Percentiles rank a stretch among this genome's conserved stretches.
Conservation (phyloP, 2,113 vertebrate genomes). For the Ranitomeya variabilis region DNA sequence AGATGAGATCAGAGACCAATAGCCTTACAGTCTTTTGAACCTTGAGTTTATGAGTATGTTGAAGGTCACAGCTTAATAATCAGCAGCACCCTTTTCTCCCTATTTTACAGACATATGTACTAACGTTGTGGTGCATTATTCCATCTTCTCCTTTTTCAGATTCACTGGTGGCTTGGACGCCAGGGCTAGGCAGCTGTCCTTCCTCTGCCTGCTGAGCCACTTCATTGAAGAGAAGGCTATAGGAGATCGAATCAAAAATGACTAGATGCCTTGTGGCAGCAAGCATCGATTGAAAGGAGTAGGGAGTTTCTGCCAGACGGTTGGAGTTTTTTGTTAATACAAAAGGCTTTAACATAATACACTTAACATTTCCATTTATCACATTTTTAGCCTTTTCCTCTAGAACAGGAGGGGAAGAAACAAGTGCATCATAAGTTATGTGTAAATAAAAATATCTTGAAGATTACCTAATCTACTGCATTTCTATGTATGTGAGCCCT, state of each 20-base stretch:
- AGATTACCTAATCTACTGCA: slow-evolving; percentile 35
- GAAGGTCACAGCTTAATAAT: slow-evolving; percentile 66
- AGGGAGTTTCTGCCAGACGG: slow-evolving; percentile 81
- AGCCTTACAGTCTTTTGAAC: slow-evolving; percentile 72
- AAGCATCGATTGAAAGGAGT: slow-evolving; percentile 84
- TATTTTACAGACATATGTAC: slow-evolving; percentile 23
- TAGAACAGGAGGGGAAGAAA: slow-evolving; percentile 51
- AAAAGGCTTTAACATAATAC: slow-evolving; percentile 82
- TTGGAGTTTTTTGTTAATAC: slow-evolving; percentile 82
- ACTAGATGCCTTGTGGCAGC: slow-evolving; percentile 77
- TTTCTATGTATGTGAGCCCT: slow-evolving; percentile 36
- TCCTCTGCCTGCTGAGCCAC: slow-evolving; percentile 78
- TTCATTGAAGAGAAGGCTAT: slow-evolving; percentile 79
- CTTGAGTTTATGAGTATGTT: slow-evolving; percentile 77
- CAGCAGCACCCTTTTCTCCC: slow-evolving; percentile 49
- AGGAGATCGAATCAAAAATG: slow-evolving; percentile 79
- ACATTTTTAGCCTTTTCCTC: slow-evolving; percentile 63
- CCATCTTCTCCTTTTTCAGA: slow-evolving; percentile 57
- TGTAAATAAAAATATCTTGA: slow-evolving; percentile 9
- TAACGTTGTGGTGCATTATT: slow-evolving; percentile 22
- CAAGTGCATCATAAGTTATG: slow-evolving; percentile 30
- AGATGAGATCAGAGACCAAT: slow-evolving; percentile 74
- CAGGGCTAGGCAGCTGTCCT: slow-evolving; percentile 59
- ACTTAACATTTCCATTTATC: slow-evolving; percentile 59
- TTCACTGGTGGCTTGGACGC: slow-evolving; percentile 60